Base-by-base conservation (phyloP, 2,797 vertebrate species). In the Xiphophorus birchmanni region DNA sequence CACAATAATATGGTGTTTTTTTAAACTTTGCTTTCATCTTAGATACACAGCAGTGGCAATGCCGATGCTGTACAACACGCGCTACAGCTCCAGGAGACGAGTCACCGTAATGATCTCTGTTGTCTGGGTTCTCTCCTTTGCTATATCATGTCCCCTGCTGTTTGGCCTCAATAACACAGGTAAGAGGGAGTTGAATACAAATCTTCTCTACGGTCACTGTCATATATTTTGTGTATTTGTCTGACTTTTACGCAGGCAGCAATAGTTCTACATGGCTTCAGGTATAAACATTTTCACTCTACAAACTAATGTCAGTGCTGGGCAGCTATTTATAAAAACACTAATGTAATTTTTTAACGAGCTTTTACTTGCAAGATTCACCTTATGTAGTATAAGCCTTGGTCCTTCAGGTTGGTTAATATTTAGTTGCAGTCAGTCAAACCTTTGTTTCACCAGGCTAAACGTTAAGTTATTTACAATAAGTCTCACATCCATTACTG, bases 11-110 rank as follows among this genome's bases (percentile, higher is more conserved):
- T 6, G 3, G 0, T 60, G 8, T 47, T 48, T 15, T 47, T 15
- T 47, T 47, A 17, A 58, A 77, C 10, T 12, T n/a, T 77, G 40
- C 47, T 76, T 71, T 44, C 95, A 5, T 72, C 12, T 72, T 72
- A 99, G 99, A 92, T 99, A 99, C 92, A 99, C 98, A 3, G 99
- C 99, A 0, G 99, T 99, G 86, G 98, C 98, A 21, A 98, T 99
- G 98, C 99, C 99, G 1, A 99, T 99, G 98, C 94, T 99, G 76
- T 99, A 99, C 86, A 99, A 99, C 77, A 99, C 99, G 0, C 98
- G 98, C 86, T 99, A 99, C 95, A 99, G 99, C 93, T 99, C 99
- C 76, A 97, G 96, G 92, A 97, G 98, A 89, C 94, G 99, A 32
- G 98, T 99, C 90, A 99, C 98, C 0, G 89, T 98, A 79, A 99